These are phyloP conservation scores for Hedya salicella DNA, from an alignment of 2,888 invertebrate genomes.

Conservation along the genomic window DNA sequence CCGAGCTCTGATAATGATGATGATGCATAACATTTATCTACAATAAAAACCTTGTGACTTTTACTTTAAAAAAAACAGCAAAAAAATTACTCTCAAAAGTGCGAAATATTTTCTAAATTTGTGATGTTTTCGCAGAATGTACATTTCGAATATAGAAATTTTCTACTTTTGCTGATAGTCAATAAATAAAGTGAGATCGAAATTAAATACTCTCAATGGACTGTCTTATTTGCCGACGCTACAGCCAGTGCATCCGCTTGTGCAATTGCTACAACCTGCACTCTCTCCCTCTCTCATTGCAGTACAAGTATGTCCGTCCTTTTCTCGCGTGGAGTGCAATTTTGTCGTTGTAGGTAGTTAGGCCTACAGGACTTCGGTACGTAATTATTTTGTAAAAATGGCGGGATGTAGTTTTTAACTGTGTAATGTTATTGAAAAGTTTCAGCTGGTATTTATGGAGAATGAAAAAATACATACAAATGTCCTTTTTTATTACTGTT, in stretches of 20 bases:
- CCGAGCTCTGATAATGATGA: no score
- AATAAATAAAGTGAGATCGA: background rate
- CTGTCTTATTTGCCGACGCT: constrained; percentile 57
- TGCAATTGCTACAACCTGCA: constrained; percentile 61
- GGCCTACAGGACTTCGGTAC: constrained; percentile 27
- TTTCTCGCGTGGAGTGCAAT: constrained; percentile 43
- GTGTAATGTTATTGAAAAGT: constrained; percentile 1
- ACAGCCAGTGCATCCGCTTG: constrained; percentile 71
- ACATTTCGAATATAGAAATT: no score
- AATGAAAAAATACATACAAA: no score
- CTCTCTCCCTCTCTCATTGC: constrained; percentile 43
- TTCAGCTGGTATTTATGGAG: background rate
- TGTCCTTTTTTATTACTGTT: no score
- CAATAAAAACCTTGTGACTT: no score
- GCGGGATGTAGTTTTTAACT: background rate
- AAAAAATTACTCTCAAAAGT: no score
- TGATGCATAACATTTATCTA: no score
- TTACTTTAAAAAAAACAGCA: no score
- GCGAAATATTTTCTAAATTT: no score
- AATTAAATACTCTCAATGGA: background rate
- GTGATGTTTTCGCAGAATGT: no score
- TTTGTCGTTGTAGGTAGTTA: constrained; percentile 44
- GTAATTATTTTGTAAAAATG: constrained; percentile 36
- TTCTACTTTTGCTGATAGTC: no score
- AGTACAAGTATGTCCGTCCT: constrained; percentile 57